Base-by-base conservation (phyloP, 2,797 vertebrate genomes). In the Lacerta bilineata region DNA sequence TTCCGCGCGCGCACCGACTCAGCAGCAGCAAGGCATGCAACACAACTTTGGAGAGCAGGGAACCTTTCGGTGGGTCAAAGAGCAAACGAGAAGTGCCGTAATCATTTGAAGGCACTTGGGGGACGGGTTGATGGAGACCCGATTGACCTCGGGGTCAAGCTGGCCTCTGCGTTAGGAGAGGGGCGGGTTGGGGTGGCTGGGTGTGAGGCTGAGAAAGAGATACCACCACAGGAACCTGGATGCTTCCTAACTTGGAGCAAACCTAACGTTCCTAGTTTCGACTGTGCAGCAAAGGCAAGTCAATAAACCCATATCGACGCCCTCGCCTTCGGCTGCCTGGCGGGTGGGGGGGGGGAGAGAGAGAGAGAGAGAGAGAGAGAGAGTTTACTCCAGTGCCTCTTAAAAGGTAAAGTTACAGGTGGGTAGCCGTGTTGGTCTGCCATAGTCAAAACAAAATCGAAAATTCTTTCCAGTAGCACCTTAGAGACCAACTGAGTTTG, bases 101-200 rank as follows among this genome's bases (percentile, higher is more conserved):
- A 91, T 90, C 93, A 93, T 92, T 88, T 64, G 86, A 88, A 80
- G 87, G 87, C 90, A 59, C 91, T 92, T 88, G 87, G 88, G 92
- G 91, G 91, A 90, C 93, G 89, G 72, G 89, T 92, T 96, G 93
- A 96, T 94, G 94, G 88, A 96, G 89, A 94, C 92, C 80, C 29
- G 86, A 88, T 91, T 97, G 97, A 97, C 96, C 97, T 85, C 80
- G 4, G 43, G 96, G 97, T 97, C 96, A 97, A 92, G 89, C 90
- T 96, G 92, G 94, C 95, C 96, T 96, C 95, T 96, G 94, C 96
- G 96, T 94, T 95, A 93, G 86, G 83, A 92, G 94, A 93, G 75
- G 64, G 89, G 91, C 80, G 9, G 8, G 50, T 3, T 46, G 39
- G 71, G 23, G 71, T 55, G 50, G 50, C 50, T 55, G 50, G 50